A percentile compares a stretch with the other conserved stretches of the same genome.
Conservation (phyloP, 1,140 invertebrate species). For the Drosophila malerkotliana region DNA sequence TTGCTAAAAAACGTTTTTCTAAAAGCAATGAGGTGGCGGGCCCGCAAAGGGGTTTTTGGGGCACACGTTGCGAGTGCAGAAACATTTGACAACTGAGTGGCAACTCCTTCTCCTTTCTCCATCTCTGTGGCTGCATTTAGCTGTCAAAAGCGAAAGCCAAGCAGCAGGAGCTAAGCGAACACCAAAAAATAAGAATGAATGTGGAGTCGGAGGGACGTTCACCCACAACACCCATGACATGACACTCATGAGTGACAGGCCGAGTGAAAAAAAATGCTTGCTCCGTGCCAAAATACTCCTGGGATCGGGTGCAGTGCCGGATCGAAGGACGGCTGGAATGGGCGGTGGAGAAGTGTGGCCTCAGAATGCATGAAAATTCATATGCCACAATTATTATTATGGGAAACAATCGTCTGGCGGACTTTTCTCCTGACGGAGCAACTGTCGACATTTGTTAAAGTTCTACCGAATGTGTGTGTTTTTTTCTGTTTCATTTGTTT, state of each 20-base stretch:
- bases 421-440: conserved; percentile 14
- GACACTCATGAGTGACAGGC: conserved; percentile 60
- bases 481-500: conserved; percentile 23
- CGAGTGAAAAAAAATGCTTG: conserved; percentile 64
- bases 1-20: conserved; percentile 78
- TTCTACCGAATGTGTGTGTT: conserved; percentile 41
- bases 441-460: conserved; percentile 69
- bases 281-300: conserved; percentile 70
- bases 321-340: conserved; percentile 8
- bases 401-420: conserved; percentile 69
- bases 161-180: conserved; percentile 27
- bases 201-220: conserved; percentile 22
- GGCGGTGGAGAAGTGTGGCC: conserved; percentile 24
- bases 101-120: conserved; percentile 37
- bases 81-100: conserved; percentile 75
- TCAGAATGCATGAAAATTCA: conserved; percentile 79
- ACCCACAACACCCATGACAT: conserved; percentile 48
- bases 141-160: conserved; percentile 74
- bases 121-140: conserved; percentile 69
- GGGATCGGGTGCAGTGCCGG: conserved; percentile 48
- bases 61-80: conserved; percentile 58
- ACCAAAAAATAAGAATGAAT: conserved; percentile 17
- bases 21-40: conserved; percentile 52
- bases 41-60: background rate
- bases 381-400: conserved; percentile 63